Evolutionary conservation across 2,888 invertebrate genomes (phyloP), one percentile per base, ranked within the genome.

Genomic region (Palloptera scutellata): DNA sequence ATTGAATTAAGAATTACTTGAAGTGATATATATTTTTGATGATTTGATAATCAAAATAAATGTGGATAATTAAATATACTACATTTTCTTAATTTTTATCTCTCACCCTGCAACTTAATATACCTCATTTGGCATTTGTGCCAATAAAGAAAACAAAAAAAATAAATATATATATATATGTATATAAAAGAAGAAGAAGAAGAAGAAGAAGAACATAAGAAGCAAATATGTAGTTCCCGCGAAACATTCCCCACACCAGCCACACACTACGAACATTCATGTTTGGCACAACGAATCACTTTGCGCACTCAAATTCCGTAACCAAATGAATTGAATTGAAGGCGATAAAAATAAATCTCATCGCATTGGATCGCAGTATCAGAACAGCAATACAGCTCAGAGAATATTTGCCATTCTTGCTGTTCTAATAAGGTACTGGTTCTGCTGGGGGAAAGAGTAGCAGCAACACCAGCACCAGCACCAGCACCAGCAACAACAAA

Each of bases 281-380:
- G 41, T 30, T 45, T 42, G 12, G 12, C 59, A 20, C 13, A 60
- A 20, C 42, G 52, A 64, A 8, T 15, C 15, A 41, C 30, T 15
- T 15, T 17, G 12, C 45, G 13, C 43, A 41, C 17, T 20, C 15
- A n/a, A 42, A 15, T 9, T 30, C 43, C 48, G 45, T 58, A 45
- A 20, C 54, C 63, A 65, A 64, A 64, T 78, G 79, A 79, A 81
- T 78, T 74, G 78, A 78, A 81, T 81, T 74, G 76, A 75, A 77
- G 78, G 76, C 82, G 80, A 82, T 82, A 81, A 82, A 82, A 82
- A 82, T 82, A 82, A 82, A 81, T 81, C 81, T 80, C 76, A 78
- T 75, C 73, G 76, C 76, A 74, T 78, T 74, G 73, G 76, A 74
- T 74, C 73, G 73, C 70, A 74, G n/a, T 61, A 57, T 59, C n/a